Base-by-base conservation (phyloP, 1,140 invertebrate genomes). In the Chymomyza costata region DNA sequence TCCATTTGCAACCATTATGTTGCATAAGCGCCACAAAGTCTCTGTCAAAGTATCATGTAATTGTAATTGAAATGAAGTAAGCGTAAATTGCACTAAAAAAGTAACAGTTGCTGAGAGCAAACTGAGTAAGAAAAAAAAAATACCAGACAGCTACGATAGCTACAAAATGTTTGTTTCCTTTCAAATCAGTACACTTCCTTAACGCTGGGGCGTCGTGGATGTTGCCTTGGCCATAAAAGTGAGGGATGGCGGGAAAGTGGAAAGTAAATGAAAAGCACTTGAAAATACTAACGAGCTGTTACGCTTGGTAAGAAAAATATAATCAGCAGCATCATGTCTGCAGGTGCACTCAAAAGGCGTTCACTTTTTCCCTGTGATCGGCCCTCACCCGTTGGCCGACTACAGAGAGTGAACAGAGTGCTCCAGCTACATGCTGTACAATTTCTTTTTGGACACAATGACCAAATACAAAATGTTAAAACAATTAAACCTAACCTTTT, bases 271-370 rank as follows among this genome's bases (percentile, higher is more conserved):
- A 66, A 80, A 80, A 80, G 81, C 73, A 80, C 73, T 80, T 80
- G 67, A 80, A 78, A 80, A 73, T 73, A 80, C 73, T 80, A 80
- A 80, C 73, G 73, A 80, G 73, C 73, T 81, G 73, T 80, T 80
- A 80, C 73, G 73, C 73, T 73, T 68, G 67, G 64, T 64, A 80
- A 80, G 73, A 68, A 80, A 80, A 80, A 80, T 80, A 80, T 80
- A 80, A 80, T 80, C 73, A 80, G 73, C 73, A 80, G 73, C 73
- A 80, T 80, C 73, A 80, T 80, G 73, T 81, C 73, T 80, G 73
- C 73, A 80, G 73, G 73, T 80, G 73, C 73, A 80, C 74, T 80
- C 74, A 80, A 80, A 80, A 80, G 73, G 73, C 73, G 73, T 80
- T 80, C 73, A 80, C 73, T 80, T 80, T 78, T 70, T 34, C 39